phyloP scores from a whole-genome alignment of 2,888 invertebrate genomes.

The Aquatica leii region DNA sequence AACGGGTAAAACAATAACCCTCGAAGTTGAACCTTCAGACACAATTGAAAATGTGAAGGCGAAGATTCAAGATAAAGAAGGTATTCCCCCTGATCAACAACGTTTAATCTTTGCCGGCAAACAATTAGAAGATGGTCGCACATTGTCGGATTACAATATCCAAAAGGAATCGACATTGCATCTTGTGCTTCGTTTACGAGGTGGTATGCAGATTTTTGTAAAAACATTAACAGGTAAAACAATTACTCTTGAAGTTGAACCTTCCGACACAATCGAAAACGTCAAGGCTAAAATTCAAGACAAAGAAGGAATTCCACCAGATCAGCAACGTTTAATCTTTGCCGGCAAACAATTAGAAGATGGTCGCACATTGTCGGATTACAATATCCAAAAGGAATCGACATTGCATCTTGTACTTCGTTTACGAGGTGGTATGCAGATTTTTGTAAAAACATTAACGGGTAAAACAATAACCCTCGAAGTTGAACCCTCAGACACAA shows the following conservation, averaged over 20 bases:
- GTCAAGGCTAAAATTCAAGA: slow-evolving; percentile 92
- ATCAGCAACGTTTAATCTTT: slow-evolving; percentile 88
- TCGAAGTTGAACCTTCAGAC: slow-evolving; percentile 66
- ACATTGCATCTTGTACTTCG: slow-evolving; percentile 92
- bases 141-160: slow-evolving; percentile 71
- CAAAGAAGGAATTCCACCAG: slow-evolving; percentile 90
- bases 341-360: slow-evolving; percentile 93
- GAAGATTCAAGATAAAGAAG: slow-evolving; percentile 65
- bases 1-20: slow-evolving; percentile 64
- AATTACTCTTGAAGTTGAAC: slow-evolving; percentile 68
- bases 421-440: slow-evolving; percentile 71
- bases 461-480: slow-evolving; percentile 68
- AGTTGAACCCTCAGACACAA: slow-evolving; percentile 71
- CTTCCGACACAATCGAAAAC: slow-evolving; percentile 93
- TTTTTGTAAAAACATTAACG: slow-evolving; percentile 64
- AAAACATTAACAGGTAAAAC: slow-evolving; percentile 69
- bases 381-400: slow-evolving; percentile 82
- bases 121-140: slow-evolving; percentile 74
- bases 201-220: slow-evolving; percentile 73
- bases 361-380: slow-evolving; percentile 75
- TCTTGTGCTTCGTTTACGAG: slow-evolving; percentile 68
- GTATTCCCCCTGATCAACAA: slow-evolving; percentile 70
- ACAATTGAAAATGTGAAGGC: slow-evolving; percentile 68
- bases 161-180: slow-evolving; percentile 70
- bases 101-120: slow-evolving; percentile 72